Percentiles rank a stretch among this genome's conserved stretches.
These are phyloP conservation scores for Anoplopoma fimbria DNA, from an alignment of 2,113 vertebrate species.

Conservation along the genomic window DNA sequence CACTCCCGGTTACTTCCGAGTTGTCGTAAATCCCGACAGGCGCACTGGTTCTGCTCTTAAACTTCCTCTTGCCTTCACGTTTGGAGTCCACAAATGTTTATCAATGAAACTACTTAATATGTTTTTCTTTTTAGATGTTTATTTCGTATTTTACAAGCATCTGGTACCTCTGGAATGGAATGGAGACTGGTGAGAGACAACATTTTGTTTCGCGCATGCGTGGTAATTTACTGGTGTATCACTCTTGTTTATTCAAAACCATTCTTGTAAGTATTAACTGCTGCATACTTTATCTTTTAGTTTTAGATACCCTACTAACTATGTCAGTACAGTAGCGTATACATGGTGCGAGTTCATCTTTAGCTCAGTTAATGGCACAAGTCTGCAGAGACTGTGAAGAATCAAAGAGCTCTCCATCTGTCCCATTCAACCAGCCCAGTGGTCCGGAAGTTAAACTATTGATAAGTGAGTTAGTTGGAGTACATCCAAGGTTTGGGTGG, in stretches of 20 bases:
- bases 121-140: background rate
- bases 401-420: background rate
- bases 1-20: slow-evolving; percentile 49
- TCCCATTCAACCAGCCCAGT: background rate
- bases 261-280: background rate
- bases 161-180: background rate
- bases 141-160: background rate
- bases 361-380: background rate
- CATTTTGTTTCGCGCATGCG: slow-evolving; percentile 36
- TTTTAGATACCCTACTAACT: background rate
- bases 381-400: slow-evolving; percentile 18
- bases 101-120: fast-evolving
- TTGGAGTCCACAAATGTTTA: fast-evolving
- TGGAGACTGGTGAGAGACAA: background rate
- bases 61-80: background rate
- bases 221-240: background rate
- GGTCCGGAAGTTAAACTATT: slow-evolving; percentile 47
- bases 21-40: slow-evolving; percentile 30
- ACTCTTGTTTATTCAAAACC: background rate
- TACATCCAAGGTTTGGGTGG: background rate
- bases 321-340: background rate
- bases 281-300: background rate
- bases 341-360: background rate
- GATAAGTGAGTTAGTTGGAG: slow-evolving; percentile 18
- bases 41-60: background rate